Evolutionary conservation across 2,797 vertebrate genomes (phyloP).

Genomic region (Trematocara caparti): DNA sequence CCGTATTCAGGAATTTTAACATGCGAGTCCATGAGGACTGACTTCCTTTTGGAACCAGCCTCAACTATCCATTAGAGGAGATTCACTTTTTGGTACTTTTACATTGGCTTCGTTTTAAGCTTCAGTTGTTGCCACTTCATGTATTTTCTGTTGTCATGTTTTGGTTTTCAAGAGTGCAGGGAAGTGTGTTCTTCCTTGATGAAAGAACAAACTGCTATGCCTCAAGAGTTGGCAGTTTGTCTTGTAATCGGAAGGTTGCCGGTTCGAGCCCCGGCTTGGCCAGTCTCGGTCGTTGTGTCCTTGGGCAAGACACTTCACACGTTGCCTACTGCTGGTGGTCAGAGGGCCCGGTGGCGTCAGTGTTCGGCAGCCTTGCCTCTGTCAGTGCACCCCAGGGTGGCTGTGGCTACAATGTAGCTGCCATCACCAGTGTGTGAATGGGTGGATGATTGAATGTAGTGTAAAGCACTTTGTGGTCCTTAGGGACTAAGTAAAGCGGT

Average conservation of each 20-base stretch:
- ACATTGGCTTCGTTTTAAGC: neutral
- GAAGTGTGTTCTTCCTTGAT: neutral
- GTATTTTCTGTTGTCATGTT: neutral
- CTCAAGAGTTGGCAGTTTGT: neutral
- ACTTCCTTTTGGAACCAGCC: neutral
- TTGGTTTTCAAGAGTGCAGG: neutral
- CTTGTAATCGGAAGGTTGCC: neutral
- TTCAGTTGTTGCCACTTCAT: neutral
- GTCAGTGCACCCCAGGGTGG: neutral
- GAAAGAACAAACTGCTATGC: neutral
- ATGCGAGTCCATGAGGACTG: neutral
- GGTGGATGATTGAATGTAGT: neutral
- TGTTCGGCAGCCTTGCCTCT: rapidly evolving
- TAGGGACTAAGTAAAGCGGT: neutral
- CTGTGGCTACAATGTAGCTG: neutral
- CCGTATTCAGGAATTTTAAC: neutral
- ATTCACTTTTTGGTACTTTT: neutral
- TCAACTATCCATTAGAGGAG: neutral
- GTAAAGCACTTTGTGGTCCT: neutral
- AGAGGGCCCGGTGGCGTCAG: rapidly evolving
- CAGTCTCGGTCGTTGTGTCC: rapidly evolving
- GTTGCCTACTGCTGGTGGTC: neutral
- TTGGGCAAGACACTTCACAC: neutral
- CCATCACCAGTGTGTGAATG: neutral
- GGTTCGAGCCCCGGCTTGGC: neutral